These are phyloP conservation scores for Crambe crambe DNA, from an alignment of 37 sponge, comb jelly and placozoan genomes.

Conservation along the genomic window DNA sequence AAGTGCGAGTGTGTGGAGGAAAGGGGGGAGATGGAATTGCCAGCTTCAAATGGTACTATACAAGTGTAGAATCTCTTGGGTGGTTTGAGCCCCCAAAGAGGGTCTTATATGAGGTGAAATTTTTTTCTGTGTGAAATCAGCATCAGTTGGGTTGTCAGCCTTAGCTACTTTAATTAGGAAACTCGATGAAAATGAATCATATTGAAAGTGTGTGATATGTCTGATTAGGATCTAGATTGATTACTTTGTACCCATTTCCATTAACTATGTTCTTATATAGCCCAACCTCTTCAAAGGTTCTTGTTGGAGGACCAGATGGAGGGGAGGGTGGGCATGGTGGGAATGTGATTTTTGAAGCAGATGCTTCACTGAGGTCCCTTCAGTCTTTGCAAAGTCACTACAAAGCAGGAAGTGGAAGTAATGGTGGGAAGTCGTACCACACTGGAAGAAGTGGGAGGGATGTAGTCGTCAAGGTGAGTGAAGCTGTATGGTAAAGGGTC, in stretches of 20 bases:
- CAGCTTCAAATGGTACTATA: slow-evolving; percentile 70
- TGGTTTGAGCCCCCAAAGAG: no score
- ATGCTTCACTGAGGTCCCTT: slow-evolving; percentile 43
- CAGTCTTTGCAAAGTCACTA: slow-evolving; percentile 43
- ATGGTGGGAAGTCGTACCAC: slow-evolving; percentile 47
- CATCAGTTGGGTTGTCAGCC: no score
- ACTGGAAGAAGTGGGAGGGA: slow-evolving; percentile 65
- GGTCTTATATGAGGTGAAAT: no score
- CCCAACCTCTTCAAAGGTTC: slow-evolving; percentile 25
- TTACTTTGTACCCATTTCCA: no score
- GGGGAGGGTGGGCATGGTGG: slow-evolving; percentile 92
- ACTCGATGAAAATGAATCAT: no score
- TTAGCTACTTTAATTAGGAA: no score
- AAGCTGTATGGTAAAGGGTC: slow-evolving; percentile 41
- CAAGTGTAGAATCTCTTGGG: no score
- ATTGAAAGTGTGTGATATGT: no score
- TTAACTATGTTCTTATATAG: background rate
- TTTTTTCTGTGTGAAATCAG: no score
- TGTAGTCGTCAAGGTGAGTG: slow-evolving; percentile 54
- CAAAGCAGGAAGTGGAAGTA: slow-evolving; percentile 51
- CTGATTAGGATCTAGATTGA: no score
- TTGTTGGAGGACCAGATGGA: slow-evolving; percentile 77
- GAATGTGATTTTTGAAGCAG: slow-evolving; percentile 33
- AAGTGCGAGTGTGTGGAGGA: slow-evolving; percentile 66
- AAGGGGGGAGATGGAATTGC: slow-evolving; percentile 81